phyloP scores from a whole-genome alignment of 2,797 vertebrate genomes.

The Coregonus suidteri region DNA sequence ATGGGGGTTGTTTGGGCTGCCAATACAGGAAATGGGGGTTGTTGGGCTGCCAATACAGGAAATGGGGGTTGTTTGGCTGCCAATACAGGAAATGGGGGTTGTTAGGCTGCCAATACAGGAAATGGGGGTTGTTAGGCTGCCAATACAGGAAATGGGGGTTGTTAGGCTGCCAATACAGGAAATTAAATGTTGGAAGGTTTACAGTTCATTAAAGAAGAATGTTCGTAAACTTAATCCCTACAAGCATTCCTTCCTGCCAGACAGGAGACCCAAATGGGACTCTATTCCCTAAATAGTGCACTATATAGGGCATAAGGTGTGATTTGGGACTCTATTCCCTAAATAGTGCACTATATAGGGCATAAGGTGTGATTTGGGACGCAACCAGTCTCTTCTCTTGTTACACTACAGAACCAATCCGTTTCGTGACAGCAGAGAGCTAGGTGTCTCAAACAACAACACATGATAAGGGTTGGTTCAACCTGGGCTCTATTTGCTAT shows the following conservation, averaged over 20 bases:
- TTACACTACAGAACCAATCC: neutral
- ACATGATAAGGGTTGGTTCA: no score
- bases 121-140: neutral
- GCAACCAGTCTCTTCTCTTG: neutral
- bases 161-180: neutral
- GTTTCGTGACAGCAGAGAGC: neutral
- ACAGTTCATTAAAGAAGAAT: constrained; percentile 6
- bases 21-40: no score
- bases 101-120: no score
- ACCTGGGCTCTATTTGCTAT: no score
- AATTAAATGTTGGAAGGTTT: neutral
- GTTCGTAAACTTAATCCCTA: neutral
- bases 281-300: neutral
- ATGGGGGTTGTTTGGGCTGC: neutral
- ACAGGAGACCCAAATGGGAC: neutral
- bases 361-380: no score
- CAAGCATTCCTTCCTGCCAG: neutral
- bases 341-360: no score
- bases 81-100: no score
- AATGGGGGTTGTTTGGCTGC: no score
- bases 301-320: neutral
- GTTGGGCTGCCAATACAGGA: no score
- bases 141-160: no score
- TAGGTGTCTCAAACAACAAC: neutral
- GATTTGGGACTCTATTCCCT: neutral